Evolutionary conservation across 2,888 invertebrate species (phyloP).

Genomic region (Serripes groenlandicus): DNA sequence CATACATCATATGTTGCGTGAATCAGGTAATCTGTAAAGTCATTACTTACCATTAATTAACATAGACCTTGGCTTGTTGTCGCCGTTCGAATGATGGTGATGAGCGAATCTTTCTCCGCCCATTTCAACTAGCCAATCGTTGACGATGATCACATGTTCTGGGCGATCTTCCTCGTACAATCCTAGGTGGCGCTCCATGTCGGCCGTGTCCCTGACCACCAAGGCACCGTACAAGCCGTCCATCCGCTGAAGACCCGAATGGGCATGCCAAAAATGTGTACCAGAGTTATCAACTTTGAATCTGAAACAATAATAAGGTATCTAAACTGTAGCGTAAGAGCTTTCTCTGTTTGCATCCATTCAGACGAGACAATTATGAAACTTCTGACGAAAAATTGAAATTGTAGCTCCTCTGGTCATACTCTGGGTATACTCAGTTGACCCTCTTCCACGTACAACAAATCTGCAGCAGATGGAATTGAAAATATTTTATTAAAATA

Average conservation of each 20-base stretch:
- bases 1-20: no score
- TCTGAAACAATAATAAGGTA: constrained; percentile 58
- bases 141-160: constrained; percentile 94
- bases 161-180: constrained; percentile 96
- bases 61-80: constrained; percentile 94
- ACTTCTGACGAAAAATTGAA: no score
- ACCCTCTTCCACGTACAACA: no score
- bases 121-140: constrained; percentile 93
- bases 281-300: constrained; percentile 77
- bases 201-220: constrained; percentile 88
- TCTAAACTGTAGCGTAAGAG: no score
- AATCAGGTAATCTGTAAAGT: no score
- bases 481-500: no score
- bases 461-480: no score
- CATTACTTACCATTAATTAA: constrained; percentile 93
- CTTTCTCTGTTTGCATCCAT: no score
- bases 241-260: constrained; percentile 78
- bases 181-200: constrained; percentile 94
- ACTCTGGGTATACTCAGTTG: no score
- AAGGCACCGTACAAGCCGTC: constrained; percentile 80
- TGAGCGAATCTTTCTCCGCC: constrained; percentile 92
- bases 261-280: constrained; percentile 83
- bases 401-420: no score
- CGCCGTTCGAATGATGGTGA: constrained; percentile 94
- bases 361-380: no score